Evolutionary conservation across 2,113 vertebrate genomes (phyloP).

Genomic region (Notarius lentiginosus): DNA sequence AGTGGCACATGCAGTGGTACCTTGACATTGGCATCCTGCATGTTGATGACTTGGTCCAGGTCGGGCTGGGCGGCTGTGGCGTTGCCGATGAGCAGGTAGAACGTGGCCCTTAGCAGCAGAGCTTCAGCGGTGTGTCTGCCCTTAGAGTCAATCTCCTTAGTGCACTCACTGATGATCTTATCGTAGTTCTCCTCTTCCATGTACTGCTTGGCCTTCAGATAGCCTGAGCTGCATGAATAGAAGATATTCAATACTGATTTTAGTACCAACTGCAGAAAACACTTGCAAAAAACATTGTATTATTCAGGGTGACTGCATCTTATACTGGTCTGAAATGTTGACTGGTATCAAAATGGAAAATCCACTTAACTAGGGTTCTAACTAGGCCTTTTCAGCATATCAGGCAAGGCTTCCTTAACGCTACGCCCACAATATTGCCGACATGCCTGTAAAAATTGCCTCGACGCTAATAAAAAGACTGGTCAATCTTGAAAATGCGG

Average conservation of each 20-base stretch:
- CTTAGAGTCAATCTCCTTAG: conserved; percentile 91
- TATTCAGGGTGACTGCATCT: not conserved
- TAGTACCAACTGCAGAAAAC: not conserved
- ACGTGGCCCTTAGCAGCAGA: conserved; percentile 91
- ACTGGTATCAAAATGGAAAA: not conserved
- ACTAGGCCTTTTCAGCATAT: no score
- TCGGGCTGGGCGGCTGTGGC: conserved; percentile 91
- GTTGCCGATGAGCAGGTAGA: conserved; percentile 97
- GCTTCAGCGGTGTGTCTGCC: conserved; percentile 92
- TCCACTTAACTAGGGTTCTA: not conserved
- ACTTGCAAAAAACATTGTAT: not conserved
- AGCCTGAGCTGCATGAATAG: conserved; percentile 78
- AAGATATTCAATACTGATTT: not conserved
- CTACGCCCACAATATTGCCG: no score
- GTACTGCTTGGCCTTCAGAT: conserved; percentile 96
- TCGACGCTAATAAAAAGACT: no score
- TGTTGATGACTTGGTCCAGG: conserved; percentile 91
- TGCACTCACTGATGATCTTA: conserved; percentile 98
- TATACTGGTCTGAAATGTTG: not conserved
- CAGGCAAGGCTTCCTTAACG: no score
- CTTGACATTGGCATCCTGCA: conserved; percentile 93
- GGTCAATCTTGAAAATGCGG: no score
- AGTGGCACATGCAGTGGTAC: conserved; percentile 65
- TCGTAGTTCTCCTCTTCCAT: conserved; percentile 99
- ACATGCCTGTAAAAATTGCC: no score